A percentile compares a stretch with the other conserved stretches of the same genome.
Conservation (phyloP, 2,113 vertebrate genomes). For the Athene noctua region DNA sequence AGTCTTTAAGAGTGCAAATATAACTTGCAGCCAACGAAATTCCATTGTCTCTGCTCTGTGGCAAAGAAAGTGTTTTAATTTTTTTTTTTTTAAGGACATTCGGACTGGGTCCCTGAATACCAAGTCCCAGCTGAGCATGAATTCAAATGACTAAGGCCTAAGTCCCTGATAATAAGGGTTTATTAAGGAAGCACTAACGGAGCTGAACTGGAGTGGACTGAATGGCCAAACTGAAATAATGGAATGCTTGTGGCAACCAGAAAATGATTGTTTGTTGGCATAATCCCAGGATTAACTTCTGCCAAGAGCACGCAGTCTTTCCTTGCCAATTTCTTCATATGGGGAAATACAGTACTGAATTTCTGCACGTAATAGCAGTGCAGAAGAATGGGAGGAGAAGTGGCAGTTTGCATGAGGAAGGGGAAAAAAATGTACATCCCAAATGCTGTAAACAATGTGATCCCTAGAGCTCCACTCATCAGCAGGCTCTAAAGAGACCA, state of each 20-base stretch:
- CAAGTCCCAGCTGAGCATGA: background rate
- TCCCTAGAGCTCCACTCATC: background rate
- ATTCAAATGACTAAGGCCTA: slow-evolving; percentile 34
- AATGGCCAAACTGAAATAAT: slow-evolving; percentile 48
- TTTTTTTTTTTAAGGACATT: background rate
- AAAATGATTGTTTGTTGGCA: slow-evolving; percentile 63
- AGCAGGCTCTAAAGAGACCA: background rate
- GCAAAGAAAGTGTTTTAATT: slow-evolving; percentile 3
- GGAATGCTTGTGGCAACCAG: slow-evolving; percentile 56
- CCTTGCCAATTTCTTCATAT: slow-evolving; percentile 53
- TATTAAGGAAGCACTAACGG: slow-evolving; percentile 32
- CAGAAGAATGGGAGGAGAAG: background rate
- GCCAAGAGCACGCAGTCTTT: slow-evolving; percentile 36
- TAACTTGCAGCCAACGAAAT: background rate
- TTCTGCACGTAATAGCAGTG: slow-evolving; percentile 18
- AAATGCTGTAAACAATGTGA: background rate
- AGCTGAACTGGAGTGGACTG: slow-evolving; percentile 23
- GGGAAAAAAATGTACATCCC: background rate
- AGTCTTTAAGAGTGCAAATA: slow-evolving; percentile 37
- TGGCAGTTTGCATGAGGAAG: background rate
- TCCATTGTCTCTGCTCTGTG: slow-evolving; percentile 11
- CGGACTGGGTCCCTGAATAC: background rate
- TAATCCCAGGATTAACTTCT: slow-evolving; percentile 34
- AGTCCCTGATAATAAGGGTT: slow-evolving; percentile 49
- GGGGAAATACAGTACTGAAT: slow-evolving; percentile 36